A percentile compares a stretch with the other conserved stretches of the same genome.
Conservation (phyloP, 2,797 vertebrate genomes). For the Squalus acanthias region DNA sequence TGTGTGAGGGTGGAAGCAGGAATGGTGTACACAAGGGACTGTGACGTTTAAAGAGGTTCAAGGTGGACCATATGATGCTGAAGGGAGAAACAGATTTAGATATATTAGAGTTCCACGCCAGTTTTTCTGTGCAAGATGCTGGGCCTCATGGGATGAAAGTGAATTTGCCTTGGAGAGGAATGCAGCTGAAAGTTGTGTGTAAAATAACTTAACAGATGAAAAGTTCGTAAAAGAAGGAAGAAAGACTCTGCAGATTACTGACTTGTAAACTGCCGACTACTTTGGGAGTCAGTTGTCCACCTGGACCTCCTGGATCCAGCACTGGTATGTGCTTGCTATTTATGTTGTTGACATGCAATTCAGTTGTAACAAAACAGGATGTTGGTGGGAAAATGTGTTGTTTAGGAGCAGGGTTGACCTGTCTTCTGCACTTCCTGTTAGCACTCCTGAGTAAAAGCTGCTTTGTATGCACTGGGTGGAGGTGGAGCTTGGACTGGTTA, state of each 20-base stretch:
- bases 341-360: not conserved
- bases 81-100: not conserved
- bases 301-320: not conserved
- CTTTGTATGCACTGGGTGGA: not conserved
- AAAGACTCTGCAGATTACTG: not conserved
- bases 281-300: not conserved
- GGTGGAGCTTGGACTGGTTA: not conserved
- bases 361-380: constrained; percentile 6
- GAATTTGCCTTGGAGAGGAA: not conserved
- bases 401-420: not conserved
- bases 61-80: not conserved
- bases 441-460: not conserved
- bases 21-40: not conserved
- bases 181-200: not conserved
- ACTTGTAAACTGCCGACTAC: not conserved
- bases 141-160: not conserved
- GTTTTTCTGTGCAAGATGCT: not conserved
- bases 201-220: not conserved
- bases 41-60: not conserved
- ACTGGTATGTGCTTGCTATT: not conserved
- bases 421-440: not conserved
- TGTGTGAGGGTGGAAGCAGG: not conserved
- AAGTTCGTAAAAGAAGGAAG: not conserved
- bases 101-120: not conserved
- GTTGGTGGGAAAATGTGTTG: not conserved